phyloP scores from a whole-genome alignment of 2,113 vertebrate genomes.

The Cardinalis cardinalis region DNA sequence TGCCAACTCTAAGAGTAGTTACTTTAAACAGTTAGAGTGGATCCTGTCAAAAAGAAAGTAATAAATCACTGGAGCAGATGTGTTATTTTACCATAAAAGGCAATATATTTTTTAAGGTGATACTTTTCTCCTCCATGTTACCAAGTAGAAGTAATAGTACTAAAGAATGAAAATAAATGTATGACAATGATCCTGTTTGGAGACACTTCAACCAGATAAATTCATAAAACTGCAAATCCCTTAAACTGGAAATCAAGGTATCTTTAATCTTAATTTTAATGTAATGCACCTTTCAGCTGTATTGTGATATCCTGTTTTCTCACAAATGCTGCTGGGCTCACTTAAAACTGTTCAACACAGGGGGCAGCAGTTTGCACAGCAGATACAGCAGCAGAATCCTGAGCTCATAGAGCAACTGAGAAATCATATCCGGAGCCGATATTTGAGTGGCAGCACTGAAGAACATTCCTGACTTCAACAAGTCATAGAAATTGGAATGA shows the following conservation, averaged over 20 bases:
- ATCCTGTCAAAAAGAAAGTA: neutral
- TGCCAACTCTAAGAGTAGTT: neutral
- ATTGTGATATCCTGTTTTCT: neutral
- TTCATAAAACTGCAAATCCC: neutral
- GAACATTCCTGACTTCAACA: slow-evolving; percentile 87
- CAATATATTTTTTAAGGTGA: neutral
- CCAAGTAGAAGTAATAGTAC: neutral
- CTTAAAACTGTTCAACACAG: slow-evolving; percentile 69
- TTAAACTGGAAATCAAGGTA: neutral
- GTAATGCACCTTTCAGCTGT: neutral
- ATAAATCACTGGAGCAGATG: neutral
- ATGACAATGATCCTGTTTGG: neutral
- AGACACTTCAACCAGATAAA: neutral
- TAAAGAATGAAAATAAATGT: neutral
- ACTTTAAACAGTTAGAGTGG: neutral
- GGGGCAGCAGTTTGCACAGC: slow-evolving; percentile 97
- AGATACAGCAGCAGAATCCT: slow-evolving; percentile 98
- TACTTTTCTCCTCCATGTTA: neutral
- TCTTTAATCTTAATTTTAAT: neutral
- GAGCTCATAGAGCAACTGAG: slow-evolving; percentile 96
- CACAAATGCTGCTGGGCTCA: neutral
- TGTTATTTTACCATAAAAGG: neutral
- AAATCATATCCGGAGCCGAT: slow-evolving; percentile 94
- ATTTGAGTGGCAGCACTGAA: slow-evolving; percentile 92
- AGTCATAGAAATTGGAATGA: neutral